A percentile compares a stretch with the other conserved stretches of the same genome.
phyloP scores from a whole-genome alignment of 2,888 invertebrate genomes.

The Drosophila imparisetae region DNA sequence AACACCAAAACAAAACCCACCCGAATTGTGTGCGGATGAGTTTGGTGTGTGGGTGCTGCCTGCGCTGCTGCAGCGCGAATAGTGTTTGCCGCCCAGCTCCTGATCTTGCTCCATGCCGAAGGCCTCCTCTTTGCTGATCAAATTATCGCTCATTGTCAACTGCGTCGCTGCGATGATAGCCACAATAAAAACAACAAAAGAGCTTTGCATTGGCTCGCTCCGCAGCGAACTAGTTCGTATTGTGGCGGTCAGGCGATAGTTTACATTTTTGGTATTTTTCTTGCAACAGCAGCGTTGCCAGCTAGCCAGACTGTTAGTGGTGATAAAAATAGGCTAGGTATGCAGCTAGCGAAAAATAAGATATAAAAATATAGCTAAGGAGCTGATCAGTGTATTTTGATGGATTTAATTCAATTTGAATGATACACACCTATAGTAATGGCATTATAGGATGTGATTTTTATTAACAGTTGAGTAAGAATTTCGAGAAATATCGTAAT shows the following conservation, averaged over 20 bases:
- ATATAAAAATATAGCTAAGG: not conserved
- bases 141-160: conserved; percentile 68
- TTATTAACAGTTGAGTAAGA: not conserved
- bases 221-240: conserved; percentile 12
- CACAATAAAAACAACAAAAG: conserved; percentile 55
- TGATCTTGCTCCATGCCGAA: conserved; percentile 85
- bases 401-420: too few relatives aligned
- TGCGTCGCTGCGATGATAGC: conserved; percentile 61
- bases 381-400: not conserved
- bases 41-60: conserved; percentile 92
- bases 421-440: not conserved
- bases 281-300: not conserved
- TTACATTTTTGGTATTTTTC: conserved; percentile 8
- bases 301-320: not conserved
- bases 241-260: conserved; percentile 22
- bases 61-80: conserved; percentile 91
- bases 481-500: not conserved
- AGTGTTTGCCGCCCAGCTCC: conserved; percentile 85
- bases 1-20: conserved; percentile 82
- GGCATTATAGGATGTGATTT: not conserved
- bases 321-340: not conserved
- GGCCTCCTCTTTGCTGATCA: conserved; percentile 60
- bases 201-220: conserved; percentile 15
- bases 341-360: not conserved
- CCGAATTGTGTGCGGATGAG: conserved; percentile 92